phyloP scores from a whole-genome alignment of 1,140 invertebrate genomes.

The Polyergus mexicanus region DNA sequence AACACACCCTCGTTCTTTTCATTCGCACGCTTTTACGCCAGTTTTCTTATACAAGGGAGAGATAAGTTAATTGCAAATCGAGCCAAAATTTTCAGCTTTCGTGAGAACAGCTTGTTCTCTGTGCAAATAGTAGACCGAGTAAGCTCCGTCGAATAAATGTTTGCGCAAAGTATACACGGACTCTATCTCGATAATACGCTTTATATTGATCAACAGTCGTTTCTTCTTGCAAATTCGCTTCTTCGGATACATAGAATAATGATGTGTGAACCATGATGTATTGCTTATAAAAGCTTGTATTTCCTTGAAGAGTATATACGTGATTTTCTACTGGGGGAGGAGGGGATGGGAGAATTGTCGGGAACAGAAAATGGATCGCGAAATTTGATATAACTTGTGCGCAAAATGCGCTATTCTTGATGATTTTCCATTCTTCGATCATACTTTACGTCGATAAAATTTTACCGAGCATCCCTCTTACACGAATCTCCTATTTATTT shows the following conservation, averaged over 20 bases:
- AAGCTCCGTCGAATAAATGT: constrained; percentile 43
- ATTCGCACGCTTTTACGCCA: constrained; percentile 20
- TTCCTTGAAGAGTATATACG: background rate
- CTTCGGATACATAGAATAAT: background rate
- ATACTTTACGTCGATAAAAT: constrained; percentile 2
- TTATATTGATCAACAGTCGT: background rate
- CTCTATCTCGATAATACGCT: constrained; percentile 12
- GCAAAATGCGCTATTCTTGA: background rate
- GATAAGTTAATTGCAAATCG: constrained; percentile 49
- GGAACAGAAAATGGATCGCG: background rate
- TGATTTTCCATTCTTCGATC: background rate
- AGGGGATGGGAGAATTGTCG: background rate
- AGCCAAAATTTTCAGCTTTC: constrained; percentile 32
- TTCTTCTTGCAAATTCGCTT: constrained; percentile 2
- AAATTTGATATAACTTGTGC: background rate
- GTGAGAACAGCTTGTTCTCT: background rate
- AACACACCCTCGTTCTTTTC: background rate
- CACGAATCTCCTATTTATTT: background rate
- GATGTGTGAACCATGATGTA: background rate
- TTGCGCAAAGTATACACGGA: background rate
- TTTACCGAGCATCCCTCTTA: background rate
- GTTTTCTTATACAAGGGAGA: constrained; percentile 15
- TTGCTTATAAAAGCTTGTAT: background rate
- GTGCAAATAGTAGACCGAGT: constrained; percentile 18
- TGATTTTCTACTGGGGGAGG: background rate